phyloP scores from a whole-genome alignment of 2,888 invertebrate species.

The Cyclophora punctaria region DNA sequence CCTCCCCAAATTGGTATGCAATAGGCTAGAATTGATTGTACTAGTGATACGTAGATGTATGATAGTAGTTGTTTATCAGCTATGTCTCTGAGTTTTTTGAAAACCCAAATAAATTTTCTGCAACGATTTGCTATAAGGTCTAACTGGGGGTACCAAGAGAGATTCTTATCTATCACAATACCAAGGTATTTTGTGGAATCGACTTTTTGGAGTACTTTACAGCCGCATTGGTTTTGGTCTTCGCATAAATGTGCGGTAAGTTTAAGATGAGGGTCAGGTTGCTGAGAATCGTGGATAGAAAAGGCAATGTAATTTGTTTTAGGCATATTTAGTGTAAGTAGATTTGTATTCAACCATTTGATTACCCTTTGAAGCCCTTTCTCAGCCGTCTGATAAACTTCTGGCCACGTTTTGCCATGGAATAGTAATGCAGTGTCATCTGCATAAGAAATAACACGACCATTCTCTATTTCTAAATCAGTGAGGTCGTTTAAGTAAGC shows the following conservation, averaged over 20 bases:
- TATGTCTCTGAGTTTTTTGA: not conserved
- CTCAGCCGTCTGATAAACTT: not conserved
- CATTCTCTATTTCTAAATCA: too few relatives aligned
- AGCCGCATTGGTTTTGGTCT: too few relatives aligned
- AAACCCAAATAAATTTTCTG: not conserved
- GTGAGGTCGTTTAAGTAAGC: too few relatives aligned
- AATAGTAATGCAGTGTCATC: not conserved
- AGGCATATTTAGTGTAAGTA: not conserved
- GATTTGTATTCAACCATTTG: not conserved
- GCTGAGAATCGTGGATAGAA: too few relatives aligned
- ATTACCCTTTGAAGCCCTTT: not conserved
- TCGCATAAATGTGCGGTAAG: too few relatives aligned
- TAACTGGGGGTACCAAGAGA: not conserved
- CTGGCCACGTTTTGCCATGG: not conserved
- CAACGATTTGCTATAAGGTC: not conserved
- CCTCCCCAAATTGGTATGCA: not conserved
- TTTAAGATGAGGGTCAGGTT: too few relatives aligned
- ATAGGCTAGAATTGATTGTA: not conserved
- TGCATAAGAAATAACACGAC: too few relatives aligned
- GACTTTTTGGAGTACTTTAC: not conserved
- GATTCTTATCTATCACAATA: not conserved
- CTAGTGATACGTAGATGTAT: not conserved
- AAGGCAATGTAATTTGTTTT: not conserved
- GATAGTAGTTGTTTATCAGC: not conserved
- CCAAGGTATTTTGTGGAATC: not conserved